phyloP scores from a whole-genome alignment of 2,888 invertebrate genomes.

The Monoplex corrugatus region DNA sequence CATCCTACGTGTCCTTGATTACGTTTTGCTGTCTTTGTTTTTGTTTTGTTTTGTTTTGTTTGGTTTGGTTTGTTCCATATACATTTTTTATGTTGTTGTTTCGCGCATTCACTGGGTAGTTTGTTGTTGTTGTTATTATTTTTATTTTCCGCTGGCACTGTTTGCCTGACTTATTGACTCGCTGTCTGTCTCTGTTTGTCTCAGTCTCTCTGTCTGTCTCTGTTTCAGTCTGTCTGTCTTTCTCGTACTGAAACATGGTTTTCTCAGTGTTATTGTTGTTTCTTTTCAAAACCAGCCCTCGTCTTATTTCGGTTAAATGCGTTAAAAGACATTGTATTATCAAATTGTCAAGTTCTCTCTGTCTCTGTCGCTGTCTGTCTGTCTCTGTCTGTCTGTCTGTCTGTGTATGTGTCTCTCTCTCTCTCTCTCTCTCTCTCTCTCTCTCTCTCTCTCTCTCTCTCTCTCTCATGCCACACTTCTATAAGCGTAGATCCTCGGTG shows the following conservation, averaged over 20 bases:
- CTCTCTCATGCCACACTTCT: background rate
- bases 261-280: background rate
- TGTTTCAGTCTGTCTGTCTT: background rate
- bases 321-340: background rate
- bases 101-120: no score
- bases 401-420: slow-evolving; percentile 49
- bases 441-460: background rate
- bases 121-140: no score
- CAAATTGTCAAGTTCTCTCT: background rate
- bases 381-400: slow-evolving; percentile 51
- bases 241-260: background rate
- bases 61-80: no score
- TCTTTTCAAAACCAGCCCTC: background rate
- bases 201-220: background rate
- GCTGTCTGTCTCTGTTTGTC: background rate
- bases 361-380: slow-evolving; percentile 47
- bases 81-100: no score
- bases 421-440: slow-evolving; percentile 42
- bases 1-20: no score
- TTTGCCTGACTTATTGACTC: no score
- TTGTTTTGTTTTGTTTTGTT: no score
- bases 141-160: no score
- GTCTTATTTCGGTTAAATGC: background rate
- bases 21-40: no score
- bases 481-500: background rate